Conservation (phyloP, 2,113 vertebrate genomes). For the Hemichromis elongatus region DNA sequence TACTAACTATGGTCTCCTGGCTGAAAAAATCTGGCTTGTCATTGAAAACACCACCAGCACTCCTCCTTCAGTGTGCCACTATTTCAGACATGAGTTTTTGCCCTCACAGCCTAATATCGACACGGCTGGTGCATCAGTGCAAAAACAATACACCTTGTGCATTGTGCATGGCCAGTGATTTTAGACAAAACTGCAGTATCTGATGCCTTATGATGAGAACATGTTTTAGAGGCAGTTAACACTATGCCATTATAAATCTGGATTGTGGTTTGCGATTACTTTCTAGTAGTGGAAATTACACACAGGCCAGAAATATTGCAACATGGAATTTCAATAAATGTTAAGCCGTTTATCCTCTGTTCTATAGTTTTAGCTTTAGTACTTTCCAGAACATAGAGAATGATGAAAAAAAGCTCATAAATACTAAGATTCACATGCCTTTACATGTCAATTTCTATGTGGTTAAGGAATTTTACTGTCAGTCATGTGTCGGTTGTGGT, state of each 20-base stretch:
- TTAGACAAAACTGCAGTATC: not conserved
- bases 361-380: not conserved
- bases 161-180: not conserved
- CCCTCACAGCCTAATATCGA: not conserved
- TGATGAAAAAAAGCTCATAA: not conserved
- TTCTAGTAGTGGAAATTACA: not conserved
- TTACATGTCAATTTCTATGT: not conserved
- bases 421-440: not conserved
- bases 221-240: not conserved
- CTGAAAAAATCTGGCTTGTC: accelerated
- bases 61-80: not conserved
- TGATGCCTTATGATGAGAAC: not conserved
- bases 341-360: not conserved
- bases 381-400: not conserved
- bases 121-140: not conserved
- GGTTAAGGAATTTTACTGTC: slow-evolving; percentile 25
- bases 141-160: not conserved
- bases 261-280: not conserved
- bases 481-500: not conserved
- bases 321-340: not conserved
- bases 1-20: not conserved
- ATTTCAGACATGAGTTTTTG: not conserved
- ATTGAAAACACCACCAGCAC: not conserved
- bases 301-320: not conserved
- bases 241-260: not conserved